Conservation (phyloP, 2,113 vertebrate genomes). For the Phalacrocorax pelagicus region DNA sequence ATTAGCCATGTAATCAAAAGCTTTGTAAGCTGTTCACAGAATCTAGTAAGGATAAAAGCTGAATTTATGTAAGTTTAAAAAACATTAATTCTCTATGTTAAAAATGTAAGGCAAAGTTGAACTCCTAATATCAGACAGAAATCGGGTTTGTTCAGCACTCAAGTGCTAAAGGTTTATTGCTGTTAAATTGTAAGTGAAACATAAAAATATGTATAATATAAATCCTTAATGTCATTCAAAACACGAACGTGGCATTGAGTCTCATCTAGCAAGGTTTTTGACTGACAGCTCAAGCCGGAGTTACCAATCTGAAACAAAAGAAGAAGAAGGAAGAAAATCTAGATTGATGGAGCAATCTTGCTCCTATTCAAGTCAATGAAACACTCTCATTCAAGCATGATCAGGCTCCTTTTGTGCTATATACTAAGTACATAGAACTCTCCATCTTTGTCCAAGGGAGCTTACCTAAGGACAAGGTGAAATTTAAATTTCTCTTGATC, state of each 20-base stretch:
- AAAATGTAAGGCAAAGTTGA: background rate
- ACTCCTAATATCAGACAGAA: background rate
- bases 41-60: background rate
- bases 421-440: conserved; percentile 11
- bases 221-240: conserved; percentile 15
- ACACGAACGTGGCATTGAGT: background rate
- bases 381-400: conserved; percentile 56
- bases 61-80: background rate
- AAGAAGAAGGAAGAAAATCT: conserved; percentile 60
- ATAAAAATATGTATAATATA: conserved; percentile 24
- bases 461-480: background rate
- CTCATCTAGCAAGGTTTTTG: conserved; percentile 22
- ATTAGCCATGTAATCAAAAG: background rate
- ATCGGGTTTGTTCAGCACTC: background rate
- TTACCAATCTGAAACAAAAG: conserved; percentile 65
- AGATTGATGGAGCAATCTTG: conserved; percentile 65
- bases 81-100: background rate
- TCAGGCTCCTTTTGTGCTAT: conserved; percentile 58
- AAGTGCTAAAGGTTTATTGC: background rate
- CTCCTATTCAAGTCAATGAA: conserved; percentile 63
- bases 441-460: background rate
- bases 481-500: background rate
- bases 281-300: conserved; percentile 41
- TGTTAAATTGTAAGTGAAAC: conserved; percentile 13
- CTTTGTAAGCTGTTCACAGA: background rate